A percentile compares a stretch with the other conserved stretches of the same genome.
Evolutionary conservation across 2,797 vertebrate genomes (phyloP).

Genomic region (Rhinella marina): DNA sequence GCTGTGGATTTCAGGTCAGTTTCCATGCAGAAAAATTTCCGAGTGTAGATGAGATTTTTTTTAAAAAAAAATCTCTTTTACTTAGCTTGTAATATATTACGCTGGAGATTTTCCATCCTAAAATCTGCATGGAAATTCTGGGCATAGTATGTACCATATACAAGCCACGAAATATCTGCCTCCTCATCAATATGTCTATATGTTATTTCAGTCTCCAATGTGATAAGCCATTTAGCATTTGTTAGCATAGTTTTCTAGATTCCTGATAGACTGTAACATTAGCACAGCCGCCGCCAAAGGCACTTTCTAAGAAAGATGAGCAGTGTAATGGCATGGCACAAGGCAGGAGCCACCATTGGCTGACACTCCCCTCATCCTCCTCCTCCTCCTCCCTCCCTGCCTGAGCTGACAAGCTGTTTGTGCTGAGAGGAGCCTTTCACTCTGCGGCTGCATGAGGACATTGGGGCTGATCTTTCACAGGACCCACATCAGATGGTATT

Average conservation of each 20-base stretch:
- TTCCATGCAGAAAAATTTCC: too few species aligned
- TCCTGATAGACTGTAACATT: neutral
- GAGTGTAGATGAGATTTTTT: too few species aligned
- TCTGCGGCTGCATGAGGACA: constrained; percentile 42
- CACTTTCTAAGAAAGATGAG: constrained; percentile 21
- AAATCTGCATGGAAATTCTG: too few species aligned
- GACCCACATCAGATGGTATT: neutral
- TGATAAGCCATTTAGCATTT: neutral
- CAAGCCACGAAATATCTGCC: too few species aligned
- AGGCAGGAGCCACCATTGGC: constrained; percentile 10
- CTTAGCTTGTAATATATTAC: too few species aligned
- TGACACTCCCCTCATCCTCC: constrained; percentile 32
- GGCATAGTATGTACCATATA: too few species aligned
- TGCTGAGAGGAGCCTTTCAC: constrained; percentile 31
- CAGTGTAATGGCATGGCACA: neutral
- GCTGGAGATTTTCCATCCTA: too few species aligned
- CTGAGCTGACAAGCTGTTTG: constrained; percentile 49
- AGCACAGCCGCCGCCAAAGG: too few species aligned
- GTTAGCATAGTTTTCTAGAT: neutral
- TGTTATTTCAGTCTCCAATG: neutral
- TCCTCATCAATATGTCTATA: neutral
- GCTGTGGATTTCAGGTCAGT: too few species aligned
- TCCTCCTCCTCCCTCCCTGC: constrained; percentile 39
- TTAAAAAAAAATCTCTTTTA: too few species aligned
- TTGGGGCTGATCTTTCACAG: constrained; percentile 14